Percentiles rank a stretch among this genome's conserved stretches.
These are phyloP conservation scores for Acleris emargana DNA, from an alignment of 2,888 invertebrate genomes.

Conservation along the genomic window DNA sequence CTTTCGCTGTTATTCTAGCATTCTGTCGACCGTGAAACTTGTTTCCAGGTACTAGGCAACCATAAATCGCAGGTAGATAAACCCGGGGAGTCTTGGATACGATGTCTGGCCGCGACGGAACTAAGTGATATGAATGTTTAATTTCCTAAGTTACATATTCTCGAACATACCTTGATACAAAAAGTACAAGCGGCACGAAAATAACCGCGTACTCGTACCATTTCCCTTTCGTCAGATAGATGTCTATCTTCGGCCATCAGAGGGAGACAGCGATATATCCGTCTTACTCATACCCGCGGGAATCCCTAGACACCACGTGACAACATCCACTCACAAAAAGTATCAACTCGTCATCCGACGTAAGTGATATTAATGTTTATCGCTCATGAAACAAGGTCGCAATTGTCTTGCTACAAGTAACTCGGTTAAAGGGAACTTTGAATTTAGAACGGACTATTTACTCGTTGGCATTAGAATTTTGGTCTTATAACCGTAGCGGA, in stretches of 20 bases:
- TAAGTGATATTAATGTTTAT: conserved; percentile 69
- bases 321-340: conserved; percentile 59
- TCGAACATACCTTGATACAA: conserved; percentile 49
- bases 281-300: conserved; percentile 61
- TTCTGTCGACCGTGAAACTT: conserved; percentile 32
- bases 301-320: conserved; percentile 73
- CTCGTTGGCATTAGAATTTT: conserved; percentile 43
- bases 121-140: conserved; percentile 7
- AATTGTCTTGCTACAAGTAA: conserved; percentile 27
- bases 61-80: conserved; percentile 20
- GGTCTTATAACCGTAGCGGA: conserved; percentile 46
- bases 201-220: conserved; percentile 62
- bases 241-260: conserved; percentile 69
- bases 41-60: conserved; percentile 25
- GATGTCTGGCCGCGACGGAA: background rate
- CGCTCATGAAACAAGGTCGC: conserved; percentile 54
- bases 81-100: conserved; percentile 10
- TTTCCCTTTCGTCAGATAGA: conserved; percentile 73
- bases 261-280: conserved; percentile 53
- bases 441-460: conserved; percentile 39
- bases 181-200: conserved; percentile 60
- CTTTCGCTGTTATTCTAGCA: conserved; percentile 1
- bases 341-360: conserved; percentile 59
- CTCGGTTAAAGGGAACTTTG: conserved; percentile 30
- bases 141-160: conserved; percentile 25